These are phyloP conservation scores for Emydura subglobosa DNA, from an alignment of 2,113 vertebrate species.

Conservation along the genomic window DNA sequence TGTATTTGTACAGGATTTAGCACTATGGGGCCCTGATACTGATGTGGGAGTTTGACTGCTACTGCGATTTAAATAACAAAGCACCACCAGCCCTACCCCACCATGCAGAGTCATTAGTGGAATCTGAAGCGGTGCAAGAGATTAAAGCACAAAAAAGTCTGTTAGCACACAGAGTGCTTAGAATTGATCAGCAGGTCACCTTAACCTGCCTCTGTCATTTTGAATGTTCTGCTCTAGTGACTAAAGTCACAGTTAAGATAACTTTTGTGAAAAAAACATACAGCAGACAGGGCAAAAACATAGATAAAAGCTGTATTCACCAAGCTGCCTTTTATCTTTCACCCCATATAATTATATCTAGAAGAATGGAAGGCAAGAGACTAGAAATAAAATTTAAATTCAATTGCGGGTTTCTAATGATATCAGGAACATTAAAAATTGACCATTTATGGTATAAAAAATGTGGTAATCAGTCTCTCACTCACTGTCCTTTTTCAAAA, in stretches of 20 bases:
- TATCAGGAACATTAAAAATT: background rate
- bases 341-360: background rate
- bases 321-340: background rate
- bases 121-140: background rate
- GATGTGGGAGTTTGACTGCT: background rate
- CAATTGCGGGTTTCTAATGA: background rate
- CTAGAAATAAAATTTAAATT: constrained; percentile 7
- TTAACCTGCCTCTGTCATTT: background rate
- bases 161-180: background rate
- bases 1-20: background rate
- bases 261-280: background rate
- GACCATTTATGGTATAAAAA: constrained; percentile 16
- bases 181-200: background rate
- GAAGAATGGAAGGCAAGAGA: background rate
- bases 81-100: background rate
- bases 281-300: background rate
- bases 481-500: background rate
- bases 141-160: background rate
- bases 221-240: background rate
- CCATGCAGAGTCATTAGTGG: background rate
- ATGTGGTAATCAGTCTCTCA: constrained; percentile 15
- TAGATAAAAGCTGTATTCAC: background rate
- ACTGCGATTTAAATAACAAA: background rate
- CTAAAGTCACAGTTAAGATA: background rate
- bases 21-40: too few relatives aligned